Evolutionary conservation across 2,113 vertebrate genomes (phyloP).

Genomic region (Lota lota): DNA sequence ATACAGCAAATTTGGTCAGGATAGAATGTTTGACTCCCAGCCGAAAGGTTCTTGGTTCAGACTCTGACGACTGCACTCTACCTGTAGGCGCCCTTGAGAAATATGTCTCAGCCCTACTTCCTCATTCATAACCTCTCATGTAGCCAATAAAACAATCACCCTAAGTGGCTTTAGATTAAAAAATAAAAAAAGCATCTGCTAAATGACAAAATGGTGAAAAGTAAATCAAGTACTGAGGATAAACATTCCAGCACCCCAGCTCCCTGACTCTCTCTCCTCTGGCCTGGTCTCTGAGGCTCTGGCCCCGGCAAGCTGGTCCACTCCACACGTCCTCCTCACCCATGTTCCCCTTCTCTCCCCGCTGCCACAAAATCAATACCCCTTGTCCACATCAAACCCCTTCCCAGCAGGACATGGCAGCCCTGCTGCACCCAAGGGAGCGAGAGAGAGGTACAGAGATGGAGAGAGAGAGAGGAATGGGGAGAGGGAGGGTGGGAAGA

Average conservation of each 20-base stretch:
- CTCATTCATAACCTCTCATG: no score
- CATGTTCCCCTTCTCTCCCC: neutral
- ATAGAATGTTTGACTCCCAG: no score
- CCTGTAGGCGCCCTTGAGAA: no score
- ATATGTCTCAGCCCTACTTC: no score
- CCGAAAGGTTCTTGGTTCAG: no score
- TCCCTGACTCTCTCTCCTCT: neutral
- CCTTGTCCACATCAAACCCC: slow-evolving; percentile 46
- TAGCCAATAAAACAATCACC: no score
- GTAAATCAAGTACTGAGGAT: neutral
- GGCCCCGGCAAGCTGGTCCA: neutral
- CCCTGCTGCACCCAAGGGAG: slow-evolving; percentile 34
- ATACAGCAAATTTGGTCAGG: no score
- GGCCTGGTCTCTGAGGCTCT: neutral
- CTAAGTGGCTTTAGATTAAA: neutral
- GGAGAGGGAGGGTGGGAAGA: no score
- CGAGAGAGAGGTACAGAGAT: slow-evolving; percentile 4
- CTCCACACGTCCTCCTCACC: neutral
- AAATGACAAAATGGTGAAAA: neutral
- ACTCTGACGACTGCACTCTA: no score
- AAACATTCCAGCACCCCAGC: neutral
- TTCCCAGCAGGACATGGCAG: slow-evolving; percentile 44
- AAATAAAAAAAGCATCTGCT: neutral
- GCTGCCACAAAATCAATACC: slow-evolving; percentile 44
- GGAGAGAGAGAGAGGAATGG: no score